Evolutionary conservation across 2,888 invertebrate genomes (phyloP).

Genomic region (Cerceris rybyensis): DNA sequence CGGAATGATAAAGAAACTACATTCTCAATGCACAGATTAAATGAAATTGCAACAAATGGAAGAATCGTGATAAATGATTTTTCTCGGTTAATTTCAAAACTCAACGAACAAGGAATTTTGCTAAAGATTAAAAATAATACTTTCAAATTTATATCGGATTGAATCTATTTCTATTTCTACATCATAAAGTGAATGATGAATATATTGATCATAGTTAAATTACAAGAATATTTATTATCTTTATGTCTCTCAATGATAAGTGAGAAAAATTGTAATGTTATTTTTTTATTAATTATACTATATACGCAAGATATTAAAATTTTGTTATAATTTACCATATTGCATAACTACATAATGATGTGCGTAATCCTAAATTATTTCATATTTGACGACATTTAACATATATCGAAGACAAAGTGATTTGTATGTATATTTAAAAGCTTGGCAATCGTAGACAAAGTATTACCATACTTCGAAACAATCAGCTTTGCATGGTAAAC

Average conservation of each 20-base stretch:
- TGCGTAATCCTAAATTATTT: too few species aligned
- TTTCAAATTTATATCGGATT: conserved; percentile 86
- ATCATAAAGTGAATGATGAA: too few species aligned
- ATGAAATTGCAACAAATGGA: conserved; percentile 87
- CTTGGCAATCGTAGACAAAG: too few species aligned
- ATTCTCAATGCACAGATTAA: conserved; percentile 90
- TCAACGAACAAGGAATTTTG: conserved; percentile 93
- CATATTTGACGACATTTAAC: too few species aligned
- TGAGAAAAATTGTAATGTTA: too few species aligned
- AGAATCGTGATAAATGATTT: conserved; percentile 87
- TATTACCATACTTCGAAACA: conserved; percentile 68
- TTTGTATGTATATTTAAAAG: too few species aligned
- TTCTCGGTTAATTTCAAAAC: conserved; percentile 87
- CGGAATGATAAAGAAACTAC: conserved; percentile 22
- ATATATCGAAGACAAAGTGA: too few species aligned
- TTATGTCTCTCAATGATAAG: not conserved
- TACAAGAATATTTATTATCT: not conserved
- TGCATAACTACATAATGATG: too few species aligned
- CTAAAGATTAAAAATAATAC: conserved; percentile 90
- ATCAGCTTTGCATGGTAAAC: conserved; percentile 70
- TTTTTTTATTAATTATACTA: too few species aligned
- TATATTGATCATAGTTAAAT: not conserved
- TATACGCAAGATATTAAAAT: too few species aligned
- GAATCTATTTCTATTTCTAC: conserved; percentile 19
- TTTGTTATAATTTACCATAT: too few species aligned